Evolutionary conservation across 2,888 invertebrate species (phyloP), one percentile per base, ranked within the genome.

Genomic region (Tethea ocularis): DNA sequence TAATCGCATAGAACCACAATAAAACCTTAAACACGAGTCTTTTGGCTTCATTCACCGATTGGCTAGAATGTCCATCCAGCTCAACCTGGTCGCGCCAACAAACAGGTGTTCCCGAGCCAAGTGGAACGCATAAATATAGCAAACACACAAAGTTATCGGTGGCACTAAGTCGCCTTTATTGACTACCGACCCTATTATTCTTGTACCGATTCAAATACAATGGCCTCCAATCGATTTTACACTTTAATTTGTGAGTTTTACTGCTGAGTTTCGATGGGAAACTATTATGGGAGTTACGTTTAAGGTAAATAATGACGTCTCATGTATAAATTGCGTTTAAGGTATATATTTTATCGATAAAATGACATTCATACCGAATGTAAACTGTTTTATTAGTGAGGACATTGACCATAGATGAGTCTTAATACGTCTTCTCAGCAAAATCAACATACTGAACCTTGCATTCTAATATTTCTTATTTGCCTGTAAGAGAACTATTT

Each of bases 111-210:
- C 62, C 67, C 63, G 72, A 82, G 85, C 86, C 87, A 88, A 89
- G 83, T 87, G 81, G 82, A 84, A 81, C 81, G 80, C 86, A 87
- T 88, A 88, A 90, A 89, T 86, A 88, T 83, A 72, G 82, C 85
- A 87, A 85, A 89, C n/a, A 89, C 84, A 86, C 88, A 89, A 88
- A 90, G 89, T 91, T 90, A 90, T 89, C 88, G 91, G 89, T 85
- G 80, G 86, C 82, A 81, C 87, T 90, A 91, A 91, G 90, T 88
- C 84, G 82, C 83, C 81, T 88, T 85, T 88, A 91, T 91, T 88
- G 88, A 90, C 88, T 87, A 71, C 68, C 33, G 33, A 33, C 33
- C 33, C 75, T 84, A 78, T 71, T 85, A 83, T 83, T 86, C 82
- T 72, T 66, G 64, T 71, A 87, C 83, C 67, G 80, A 61, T 78